Base-by-base conservation (phyloP, 2,113 vertebrate genomes). In the Orientallactaga bullata region DNA sequence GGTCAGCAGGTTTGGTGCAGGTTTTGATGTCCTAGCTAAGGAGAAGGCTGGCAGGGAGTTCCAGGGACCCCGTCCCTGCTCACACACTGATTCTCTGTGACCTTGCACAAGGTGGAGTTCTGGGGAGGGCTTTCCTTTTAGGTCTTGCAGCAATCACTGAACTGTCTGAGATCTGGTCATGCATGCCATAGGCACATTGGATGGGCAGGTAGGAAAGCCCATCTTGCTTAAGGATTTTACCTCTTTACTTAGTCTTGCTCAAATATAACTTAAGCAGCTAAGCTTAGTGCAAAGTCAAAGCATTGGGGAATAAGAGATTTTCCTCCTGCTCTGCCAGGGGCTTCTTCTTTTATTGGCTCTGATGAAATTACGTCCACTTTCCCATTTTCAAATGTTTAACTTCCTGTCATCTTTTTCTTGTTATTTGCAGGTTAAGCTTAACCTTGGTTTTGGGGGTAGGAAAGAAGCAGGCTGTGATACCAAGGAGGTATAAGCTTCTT, bases 21-120 rank as follows among this genome's bases (percentile, higher is more conserved):
- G 71, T 85, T 92, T 93, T 96, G 93, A 95, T 94, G 82, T 63
- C 83, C 66, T 90, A 58, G n/a, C 79, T 47, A 77, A 96, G 76
- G 68, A 88, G n/a, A 74, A 94, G 42, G 35, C 90, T 88, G 55
- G 26, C 77, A 65, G n/a, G 39, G 32, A 85, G 78, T 20, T 32
- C n/a, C 9, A 0, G 15, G 76, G n/a, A 47, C 58, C 77, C 91
- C 28, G 8, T 18, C 35, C 42, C 63, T 60, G 68, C 73, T 94
- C 60, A 79, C 30, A 21, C 42, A 30, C 18, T n/a, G 63, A 73
- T 71, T 89, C 73, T 93, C 85, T 85, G 55, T 73, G 85, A 96
- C 93, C 78, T 90, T 90, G 82, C 30, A 42, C 47, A 58, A 89
- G 35, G 68, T 77, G 65, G 65, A 79, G n/a, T 21, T 42, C 55